A percentile compares a stretch with the other conserved stretches of the same genome.
Conservation (phyloP, 2,797 vertebrate species). For the Crocodylus rhombifer region DNA sequence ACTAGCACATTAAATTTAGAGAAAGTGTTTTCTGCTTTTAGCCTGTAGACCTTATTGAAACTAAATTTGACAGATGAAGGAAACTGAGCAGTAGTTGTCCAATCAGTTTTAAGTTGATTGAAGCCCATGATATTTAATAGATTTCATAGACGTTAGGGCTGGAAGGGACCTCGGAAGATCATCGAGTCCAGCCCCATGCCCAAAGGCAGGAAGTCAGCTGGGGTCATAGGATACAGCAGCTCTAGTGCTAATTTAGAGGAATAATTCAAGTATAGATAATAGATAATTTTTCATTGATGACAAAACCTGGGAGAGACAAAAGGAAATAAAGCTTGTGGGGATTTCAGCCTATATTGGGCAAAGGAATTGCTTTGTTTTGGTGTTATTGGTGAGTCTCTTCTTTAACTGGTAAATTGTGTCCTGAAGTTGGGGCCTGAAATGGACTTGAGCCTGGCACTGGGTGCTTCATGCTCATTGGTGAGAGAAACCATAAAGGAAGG, state of each 20-base stretch:
- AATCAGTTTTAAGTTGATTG: background rate
- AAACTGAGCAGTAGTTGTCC: background rate
- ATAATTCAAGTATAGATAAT: background rate
- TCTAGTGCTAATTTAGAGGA: background rate
- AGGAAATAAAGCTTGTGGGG: background rate
- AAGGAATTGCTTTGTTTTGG: background rate
- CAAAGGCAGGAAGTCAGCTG: no score
- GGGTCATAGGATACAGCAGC: background rate
- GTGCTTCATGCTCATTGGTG: background rate
- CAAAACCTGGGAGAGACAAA: background rate
- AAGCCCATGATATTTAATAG: no score
- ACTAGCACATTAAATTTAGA: background rate
- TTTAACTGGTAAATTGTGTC: background rate
- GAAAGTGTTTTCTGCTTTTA: conserved; percentile 23
- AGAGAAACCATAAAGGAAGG: no score
- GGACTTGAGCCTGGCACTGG: background rate
- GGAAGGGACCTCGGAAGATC: no score
- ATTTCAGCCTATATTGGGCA: background rate
- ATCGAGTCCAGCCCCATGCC: no score
- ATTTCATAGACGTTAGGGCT: no score
- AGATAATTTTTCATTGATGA: background rate
- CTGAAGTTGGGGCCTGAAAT: background rate
- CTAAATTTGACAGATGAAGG: background rate
- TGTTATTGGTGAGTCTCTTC: fast-evolving
- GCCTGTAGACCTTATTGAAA: background rate